A percentile compares a stretch with the other conserved stretches of the same genome.
These are phyloP conservation scores for Todus mexicanus DNA, from an alignment of 2,797 vertebrate species.

Conservation along the genomic window DNA sequence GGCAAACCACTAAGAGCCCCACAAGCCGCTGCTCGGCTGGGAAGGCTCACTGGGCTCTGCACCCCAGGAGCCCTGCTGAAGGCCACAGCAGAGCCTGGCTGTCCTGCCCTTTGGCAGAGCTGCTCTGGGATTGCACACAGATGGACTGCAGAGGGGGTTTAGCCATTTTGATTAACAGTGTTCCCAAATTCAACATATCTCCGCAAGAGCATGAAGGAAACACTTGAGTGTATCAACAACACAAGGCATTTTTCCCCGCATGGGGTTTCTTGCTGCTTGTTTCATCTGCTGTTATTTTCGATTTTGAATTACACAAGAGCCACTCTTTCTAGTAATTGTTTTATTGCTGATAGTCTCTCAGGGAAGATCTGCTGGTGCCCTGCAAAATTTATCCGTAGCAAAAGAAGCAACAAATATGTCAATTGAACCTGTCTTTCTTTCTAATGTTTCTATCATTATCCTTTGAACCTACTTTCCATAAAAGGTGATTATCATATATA, in stretches of 20 bases:
- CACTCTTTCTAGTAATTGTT: constrained; percentile 25
- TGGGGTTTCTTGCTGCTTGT: not conserved
- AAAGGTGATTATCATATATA: not conserved
- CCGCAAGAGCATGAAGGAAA: not conserved
- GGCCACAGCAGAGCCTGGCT: not conserved
- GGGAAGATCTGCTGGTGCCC: not conserved
- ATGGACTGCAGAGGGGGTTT: not conserved
- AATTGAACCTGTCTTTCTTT: not conserved
- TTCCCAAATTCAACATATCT: not conserved
- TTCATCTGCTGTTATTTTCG: constrained; percentile 32
- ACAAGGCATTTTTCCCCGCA: not conserved
- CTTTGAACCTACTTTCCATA: not conserved
- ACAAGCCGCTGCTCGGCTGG: not conserved
- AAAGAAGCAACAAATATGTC: not conserved
- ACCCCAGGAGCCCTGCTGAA: not conserved
- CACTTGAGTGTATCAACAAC: not conserved
- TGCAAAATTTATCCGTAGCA: not conserved
- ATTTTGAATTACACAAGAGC: not conserved
- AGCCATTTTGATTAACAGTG: not conserved
- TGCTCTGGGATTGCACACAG: not conserved
- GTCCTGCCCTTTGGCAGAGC: not conserved
- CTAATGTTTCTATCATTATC: not conserved
- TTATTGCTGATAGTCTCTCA: not conserved
- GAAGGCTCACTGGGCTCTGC: not conserved
- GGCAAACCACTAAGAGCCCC: not conserved